Conservation (phyloP, 1,140 invertebrate species). For the Acromyrmex heyeri region DNA sequence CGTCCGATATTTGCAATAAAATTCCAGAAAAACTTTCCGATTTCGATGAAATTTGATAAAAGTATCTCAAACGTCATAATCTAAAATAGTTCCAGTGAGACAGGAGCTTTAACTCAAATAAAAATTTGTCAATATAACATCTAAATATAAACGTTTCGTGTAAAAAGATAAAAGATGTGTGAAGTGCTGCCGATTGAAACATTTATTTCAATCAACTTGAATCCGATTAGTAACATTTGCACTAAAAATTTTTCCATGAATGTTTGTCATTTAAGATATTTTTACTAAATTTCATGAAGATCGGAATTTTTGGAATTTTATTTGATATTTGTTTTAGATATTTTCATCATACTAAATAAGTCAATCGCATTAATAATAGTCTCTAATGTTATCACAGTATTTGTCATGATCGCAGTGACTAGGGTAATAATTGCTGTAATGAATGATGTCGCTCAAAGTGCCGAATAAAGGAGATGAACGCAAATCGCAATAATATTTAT, state of each 20-base stretch:
- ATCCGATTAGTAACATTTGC: neutral
- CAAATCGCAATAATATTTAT: conserved; percentile 52
- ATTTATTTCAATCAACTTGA: neutral
- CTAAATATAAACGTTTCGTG: neutral
- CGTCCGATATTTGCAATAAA: conserved; percentile 37
- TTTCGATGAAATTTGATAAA: neutral
- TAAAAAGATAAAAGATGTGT: neutral
- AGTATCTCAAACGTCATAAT: neutral
- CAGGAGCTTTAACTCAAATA: neutral
- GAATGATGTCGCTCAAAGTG: conserved; percentile 69
- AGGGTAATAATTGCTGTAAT: conserved; percentile 59
- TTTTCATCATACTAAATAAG: conserved; percentile 31
- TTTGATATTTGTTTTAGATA: conserved; percentile 37
- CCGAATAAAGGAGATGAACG: conserved; percentile 67
- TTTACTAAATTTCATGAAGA: conserved; percentile 13
- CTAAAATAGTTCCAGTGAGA: no score
- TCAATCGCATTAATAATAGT: conserved; percentile 48
- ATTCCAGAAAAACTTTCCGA: neutral
- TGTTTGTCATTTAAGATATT: neutral
- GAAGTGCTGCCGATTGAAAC: neutral
- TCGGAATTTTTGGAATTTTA: conserved; percentile 17
- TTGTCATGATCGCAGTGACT: conserved; percentile 30
- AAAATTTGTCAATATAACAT: neutral
- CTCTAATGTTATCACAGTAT: conserved; percentile 38
- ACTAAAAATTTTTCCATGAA: neutral